These are phyloP conservation scores for Gisinianus flammeolus DNA, from an alignment of 2,888 invertebrate species.

Conservation along the genomic window DNA sequence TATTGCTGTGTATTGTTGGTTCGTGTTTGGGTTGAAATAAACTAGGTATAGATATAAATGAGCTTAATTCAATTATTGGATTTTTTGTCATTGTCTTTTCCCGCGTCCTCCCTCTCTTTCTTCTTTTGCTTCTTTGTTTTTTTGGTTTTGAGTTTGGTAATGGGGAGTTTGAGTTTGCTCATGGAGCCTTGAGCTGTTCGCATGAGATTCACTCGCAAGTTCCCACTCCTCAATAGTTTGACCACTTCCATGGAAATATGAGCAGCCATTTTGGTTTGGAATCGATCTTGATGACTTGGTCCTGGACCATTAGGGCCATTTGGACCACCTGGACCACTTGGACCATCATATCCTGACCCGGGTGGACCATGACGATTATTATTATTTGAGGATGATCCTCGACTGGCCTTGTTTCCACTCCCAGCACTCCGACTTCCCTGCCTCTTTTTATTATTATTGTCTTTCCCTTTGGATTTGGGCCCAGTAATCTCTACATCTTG, in stretches of 20 bases:
- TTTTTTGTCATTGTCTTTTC: no score
- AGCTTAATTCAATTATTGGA: neutral
- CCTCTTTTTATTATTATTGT: conserved; percentile 47
- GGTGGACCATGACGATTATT: no score
- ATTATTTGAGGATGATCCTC: no score
- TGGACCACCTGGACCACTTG: conserved; percentile 48
- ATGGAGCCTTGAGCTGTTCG: conserved; percentile 57
- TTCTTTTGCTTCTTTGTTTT: conserved; percentile 47
- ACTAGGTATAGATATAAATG: no score
- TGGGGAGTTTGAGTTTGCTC: conserved; percentile 57
- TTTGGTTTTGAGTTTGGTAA: conserved; percentile 52
- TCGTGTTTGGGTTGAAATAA: no score
- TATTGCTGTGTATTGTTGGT: no score
- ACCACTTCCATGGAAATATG: conserved; percentile 59
- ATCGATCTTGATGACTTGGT: conserved; percentile 50
- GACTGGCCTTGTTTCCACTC: no score
- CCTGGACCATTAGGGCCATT: conserved; percentile 44
- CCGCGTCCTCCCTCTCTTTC: neutral
- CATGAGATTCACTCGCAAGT: conserved; percentile 57
- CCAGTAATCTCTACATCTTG: conserved; percentile 59
- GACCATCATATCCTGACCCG: no score
- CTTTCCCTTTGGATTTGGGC: conserved; percentile 54
- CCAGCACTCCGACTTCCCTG: neutral
- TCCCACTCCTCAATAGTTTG: conserved; percentile 57
- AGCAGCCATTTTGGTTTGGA: conserved; percentile 58